These are phyloP conservation scores for Troides helena DNA, from an alignment of 2,888 invertebrate genomes.

Conservation along the genomic window DNA sequence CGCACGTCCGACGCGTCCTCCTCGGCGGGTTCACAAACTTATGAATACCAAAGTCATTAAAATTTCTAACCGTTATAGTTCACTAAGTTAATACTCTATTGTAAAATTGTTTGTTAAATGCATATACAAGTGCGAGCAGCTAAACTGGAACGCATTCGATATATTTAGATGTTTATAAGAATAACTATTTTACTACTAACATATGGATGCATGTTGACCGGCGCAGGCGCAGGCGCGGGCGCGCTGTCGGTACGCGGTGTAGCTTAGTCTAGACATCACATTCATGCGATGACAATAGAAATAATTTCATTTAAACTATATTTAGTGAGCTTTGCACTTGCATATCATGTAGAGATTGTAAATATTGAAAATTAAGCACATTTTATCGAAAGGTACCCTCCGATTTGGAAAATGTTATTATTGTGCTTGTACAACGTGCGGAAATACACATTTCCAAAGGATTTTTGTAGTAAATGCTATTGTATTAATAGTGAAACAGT, in stretches of 20 bases:
- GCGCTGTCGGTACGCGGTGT: conserved; percentile 46
- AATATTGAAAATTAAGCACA: conserved; percentile 60
- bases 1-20: conserved; percentile 29
- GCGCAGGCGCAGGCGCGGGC: conserved; percentile 46
- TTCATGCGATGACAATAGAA: conserved; percentile 48
- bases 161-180: conserved; percentile 60
- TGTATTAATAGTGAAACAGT: conserved; percentile 17
- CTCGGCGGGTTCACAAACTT: conserved; percentile 46
- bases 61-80: conserved; percentile 73
- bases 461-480: conserved; percentile 14
- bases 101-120: conserved; percentile 71
- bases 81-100: conserved; percentile 65
- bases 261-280: conserved; percentile 61
- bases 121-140: conserved; percentile 79
- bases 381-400: conserved; percentile 43
- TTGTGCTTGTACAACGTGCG: conserved; percentile 31
- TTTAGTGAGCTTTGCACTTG: conserved; percentile 81
- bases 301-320: conserved; percentile 53
- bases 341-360: conserved; percentile 76
- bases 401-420: conserved; percentile 29
- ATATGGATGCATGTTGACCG: conserved; percentile 39
- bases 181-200: conserved; percentile 55
- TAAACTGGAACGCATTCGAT: conserved; percentile 61
- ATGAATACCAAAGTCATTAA: conserved; percentile 78
- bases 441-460: conserved; percentile 9